These are phyloP conservation scores for Chironomus tepperi DNA, from an alignment of 1,140 invertebrate genomes.

Conservation along the genomic window DNA sequence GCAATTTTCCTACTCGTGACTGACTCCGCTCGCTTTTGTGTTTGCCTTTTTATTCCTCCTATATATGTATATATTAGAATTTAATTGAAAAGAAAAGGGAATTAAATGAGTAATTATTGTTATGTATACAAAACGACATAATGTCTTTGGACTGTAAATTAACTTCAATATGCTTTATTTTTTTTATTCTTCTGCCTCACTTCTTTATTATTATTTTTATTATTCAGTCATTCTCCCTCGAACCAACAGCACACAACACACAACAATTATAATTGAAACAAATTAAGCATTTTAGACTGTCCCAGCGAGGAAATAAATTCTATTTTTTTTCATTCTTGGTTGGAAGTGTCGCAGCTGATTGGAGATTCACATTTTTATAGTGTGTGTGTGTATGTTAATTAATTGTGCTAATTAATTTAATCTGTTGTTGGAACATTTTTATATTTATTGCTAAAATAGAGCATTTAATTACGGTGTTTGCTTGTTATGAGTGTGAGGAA, in stretches of 20 bases:
- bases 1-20: background rate
- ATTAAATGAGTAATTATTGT: conserved; percentile 19
- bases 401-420: too few relatives aligned
- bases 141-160: conserved; percentile 10
- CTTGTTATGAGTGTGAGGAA: too few relatives aligned
- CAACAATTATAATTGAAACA: conserved; percentile 17
- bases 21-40: too few relatives aligned
- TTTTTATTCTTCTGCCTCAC: background rate
- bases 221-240: too few relatives aligned
- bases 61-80: background rate
- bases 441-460: too few relatives aligned
- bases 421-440: too few relatives aligned
- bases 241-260: conserved; percentile 17
- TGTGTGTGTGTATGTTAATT: conserved; percentile 24
- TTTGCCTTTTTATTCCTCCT: too few relatives aligned
- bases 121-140: background rate
- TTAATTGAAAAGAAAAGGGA: background rate
- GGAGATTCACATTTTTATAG: conserved; percentile 28
- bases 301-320: conserved; percentile 18
- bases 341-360: conserved; percentile 34
- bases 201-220: background rate
- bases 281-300: conserved; percentile 25
- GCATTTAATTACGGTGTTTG: too few relatives aligned
- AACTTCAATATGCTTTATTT: background rate
- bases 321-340: conserved; percentile 35